These are phyloP conservation scores for Bellardia bayeri DNA, from an alignment of 2,888 invertebrate species.

Conservation along the genomic window DNA sequence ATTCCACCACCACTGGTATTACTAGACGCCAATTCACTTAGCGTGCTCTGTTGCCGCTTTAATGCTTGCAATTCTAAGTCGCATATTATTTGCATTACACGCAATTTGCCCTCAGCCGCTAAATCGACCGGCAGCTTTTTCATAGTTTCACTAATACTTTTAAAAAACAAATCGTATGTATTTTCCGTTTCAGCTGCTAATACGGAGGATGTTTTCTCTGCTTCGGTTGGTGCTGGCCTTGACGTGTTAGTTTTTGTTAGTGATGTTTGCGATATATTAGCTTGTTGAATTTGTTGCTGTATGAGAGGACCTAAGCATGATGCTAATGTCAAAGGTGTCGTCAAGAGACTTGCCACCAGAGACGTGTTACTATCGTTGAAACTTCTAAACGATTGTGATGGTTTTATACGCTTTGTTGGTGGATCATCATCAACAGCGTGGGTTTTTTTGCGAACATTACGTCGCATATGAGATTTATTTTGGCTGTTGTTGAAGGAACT, in stretches of 20 bases:
- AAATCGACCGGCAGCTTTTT: constrained; percentile 79
- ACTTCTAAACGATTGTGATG: constrained; percentile 54
- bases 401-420: constrained; percentile 55
- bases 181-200: constrained; percentile 59
- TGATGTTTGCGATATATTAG: constrained; percentile 26
- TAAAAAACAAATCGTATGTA: constrained; percentile 79
- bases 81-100: constrained; percentile 80
- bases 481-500: constrained; percentile 44
- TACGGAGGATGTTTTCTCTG: background rate
- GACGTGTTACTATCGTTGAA: constrained; percentile 60
- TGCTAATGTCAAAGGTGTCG: constrained; percentile 66
- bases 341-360: constrained; percentile 61
- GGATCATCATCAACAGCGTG: constrained; percentile 14
- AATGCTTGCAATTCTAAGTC: constrained; percentile 79
- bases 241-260: background rate
- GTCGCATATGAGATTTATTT: constrained; percentile 24
- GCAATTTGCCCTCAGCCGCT: constrained; percentile 80
- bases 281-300: constrained; percentile 66
- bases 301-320: constrained; percentile 64
- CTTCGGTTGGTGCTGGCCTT: background rate
- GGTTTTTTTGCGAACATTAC: constrained; percentile 32
- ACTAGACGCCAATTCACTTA: constrained; percentile 21
- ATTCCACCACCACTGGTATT: constrained; percentile 26
- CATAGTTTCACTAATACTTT: constrained; percentile 80
- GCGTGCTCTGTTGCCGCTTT: constrained; percentile 70